phyloP scores from a whole-genome alignment of 2,797 vertebrate genomes.

The Oophaga sylvatica region DNA sequence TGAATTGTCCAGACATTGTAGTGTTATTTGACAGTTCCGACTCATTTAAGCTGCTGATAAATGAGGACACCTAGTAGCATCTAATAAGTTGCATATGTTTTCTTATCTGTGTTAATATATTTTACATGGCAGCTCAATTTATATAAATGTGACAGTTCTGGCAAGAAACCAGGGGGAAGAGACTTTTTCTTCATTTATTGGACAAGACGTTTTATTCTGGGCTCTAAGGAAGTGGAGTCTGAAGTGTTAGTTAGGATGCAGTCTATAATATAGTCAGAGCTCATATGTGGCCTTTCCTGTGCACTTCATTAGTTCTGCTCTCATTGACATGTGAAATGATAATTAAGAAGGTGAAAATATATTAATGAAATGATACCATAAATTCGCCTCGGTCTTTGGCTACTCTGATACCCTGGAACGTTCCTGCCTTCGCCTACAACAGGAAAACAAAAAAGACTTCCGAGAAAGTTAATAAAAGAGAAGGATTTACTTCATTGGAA shows the following conservation, averaged over 20 bases:
- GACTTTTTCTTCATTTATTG: constrained; percentile 41
- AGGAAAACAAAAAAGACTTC: constrained; percentile 35
- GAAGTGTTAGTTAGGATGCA: constrained; percentile 2
- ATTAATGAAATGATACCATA: constrained; percentile 42
- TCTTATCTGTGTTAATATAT: constrained; percentile 58
- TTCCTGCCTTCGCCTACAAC: constrained; percentile 13
- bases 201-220: constrained; percentile 11
- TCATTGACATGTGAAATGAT: constrained; percentile 25
- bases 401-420: constrained; percentile 3
- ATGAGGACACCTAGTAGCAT: constrained; percentile 58
- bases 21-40: constrained; percentile 34
- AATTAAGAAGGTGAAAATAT: constrained; percentile 46
- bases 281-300: neutral
- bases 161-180: constrained; percentile 39
- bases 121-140: constrained; percentile 52
- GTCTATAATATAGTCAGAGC: constrained; percentile 24
- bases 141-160: constrained; percentile 50
- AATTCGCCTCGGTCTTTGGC: neutral
- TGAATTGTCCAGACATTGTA: constrained; percentile 33
- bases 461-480: constrained; percentile 29
- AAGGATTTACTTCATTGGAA: constrained; percentile 17
- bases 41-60: constrained; percentile 52
- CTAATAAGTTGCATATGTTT: constrained; percentile 58
- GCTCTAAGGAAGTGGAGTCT: constrained; percentile 1
- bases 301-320: constrained; percentile 35